A percentile compares a stretch with the other conserved stretches of the same genome.
These are phyloP conservation scores for Formicarius rufipectus DNA, from an alignment of 2,113 vertebrate species.

Conservation along the genomic window DNA sequence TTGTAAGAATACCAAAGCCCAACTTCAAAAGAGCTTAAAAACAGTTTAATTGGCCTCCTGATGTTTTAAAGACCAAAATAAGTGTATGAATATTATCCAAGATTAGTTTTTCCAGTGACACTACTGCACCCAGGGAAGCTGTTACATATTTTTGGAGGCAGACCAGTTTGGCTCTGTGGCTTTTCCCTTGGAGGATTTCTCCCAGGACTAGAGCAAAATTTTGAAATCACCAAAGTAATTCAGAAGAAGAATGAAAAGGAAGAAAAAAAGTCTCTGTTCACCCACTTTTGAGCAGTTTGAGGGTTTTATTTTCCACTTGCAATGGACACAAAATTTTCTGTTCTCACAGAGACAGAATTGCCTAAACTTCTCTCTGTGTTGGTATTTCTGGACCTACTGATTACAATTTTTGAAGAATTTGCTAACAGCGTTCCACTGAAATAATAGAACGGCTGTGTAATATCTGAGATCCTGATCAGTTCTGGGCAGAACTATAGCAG, in stretches of 20 bases:
- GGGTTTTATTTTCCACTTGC: neutral
- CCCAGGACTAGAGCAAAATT: neutral
- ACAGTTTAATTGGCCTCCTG: neutral
- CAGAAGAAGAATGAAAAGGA: neutral
- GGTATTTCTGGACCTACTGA: neutral
- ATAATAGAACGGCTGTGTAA: neutral
- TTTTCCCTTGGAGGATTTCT: neutral
- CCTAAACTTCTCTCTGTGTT: no score
- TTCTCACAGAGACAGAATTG: neutral
- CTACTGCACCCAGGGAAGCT: neutral
- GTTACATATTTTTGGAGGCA: accelerated
- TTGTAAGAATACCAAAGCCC: neutral
- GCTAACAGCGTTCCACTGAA: neutral
- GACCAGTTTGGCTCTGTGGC: neutral
- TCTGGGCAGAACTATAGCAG: no score
- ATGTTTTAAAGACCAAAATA: neutral
- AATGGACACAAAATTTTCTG: neutral
- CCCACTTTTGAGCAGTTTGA: neutral
- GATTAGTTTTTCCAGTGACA: neutral
- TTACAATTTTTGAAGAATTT: neutral
- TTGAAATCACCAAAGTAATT: neutral
- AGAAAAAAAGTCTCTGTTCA: neutral
- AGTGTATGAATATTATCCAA: neutral
- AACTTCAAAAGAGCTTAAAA: neutral
- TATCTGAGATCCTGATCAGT: neutral